A percentile compares a stretch with the other conserved stretches of the same genome.
Evolutionary conservation across 2,797 vertebrate species (phyloP).

Genomic region (Eleutherodactylus coqui): DNA sequence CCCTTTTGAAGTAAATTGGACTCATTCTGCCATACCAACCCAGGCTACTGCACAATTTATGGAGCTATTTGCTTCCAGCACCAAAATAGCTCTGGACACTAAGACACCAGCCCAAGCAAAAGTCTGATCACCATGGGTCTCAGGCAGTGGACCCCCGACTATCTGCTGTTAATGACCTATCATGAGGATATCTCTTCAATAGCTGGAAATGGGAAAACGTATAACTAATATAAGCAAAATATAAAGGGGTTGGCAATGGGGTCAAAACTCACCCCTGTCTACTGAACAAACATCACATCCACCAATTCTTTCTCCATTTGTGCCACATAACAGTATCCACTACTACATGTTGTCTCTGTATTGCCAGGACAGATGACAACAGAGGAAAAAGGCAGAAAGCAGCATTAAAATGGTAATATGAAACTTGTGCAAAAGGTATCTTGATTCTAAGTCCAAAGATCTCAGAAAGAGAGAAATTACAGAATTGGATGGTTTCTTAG

Average conservation of each 20-base stretch:
- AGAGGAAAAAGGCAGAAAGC: background rate
- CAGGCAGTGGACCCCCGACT: no score
- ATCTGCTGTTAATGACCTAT: no score
- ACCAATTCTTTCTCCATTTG: background rate
- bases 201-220: no score
- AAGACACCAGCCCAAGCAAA: no score
- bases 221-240: background rate
- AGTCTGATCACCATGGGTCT: no score
- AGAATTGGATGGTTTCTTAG: background rate
- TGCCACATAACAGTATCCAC: background rate
- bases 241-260: background rate
- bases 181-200: no score
- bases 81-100: no score
- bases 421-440: background rate
- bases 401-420: background rate
- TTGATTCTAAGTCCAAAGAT: background rate
- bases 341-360: background rate
- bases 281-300: background rate
- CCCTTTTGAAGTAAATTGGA: no score
- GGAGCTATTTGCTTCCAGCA: no score
- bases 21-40: no score
- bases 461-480: background rate
- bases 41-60: no score
- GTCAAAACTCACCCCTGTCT: slow-evolving; percentile 2
- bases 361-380: background rate